Evolutionary conservation across 2,888 invertebrate genomes (phyloP), one percentile per base, ranked within the genome.

Genomic region (Dromius quadrimaculatus): DNA sequence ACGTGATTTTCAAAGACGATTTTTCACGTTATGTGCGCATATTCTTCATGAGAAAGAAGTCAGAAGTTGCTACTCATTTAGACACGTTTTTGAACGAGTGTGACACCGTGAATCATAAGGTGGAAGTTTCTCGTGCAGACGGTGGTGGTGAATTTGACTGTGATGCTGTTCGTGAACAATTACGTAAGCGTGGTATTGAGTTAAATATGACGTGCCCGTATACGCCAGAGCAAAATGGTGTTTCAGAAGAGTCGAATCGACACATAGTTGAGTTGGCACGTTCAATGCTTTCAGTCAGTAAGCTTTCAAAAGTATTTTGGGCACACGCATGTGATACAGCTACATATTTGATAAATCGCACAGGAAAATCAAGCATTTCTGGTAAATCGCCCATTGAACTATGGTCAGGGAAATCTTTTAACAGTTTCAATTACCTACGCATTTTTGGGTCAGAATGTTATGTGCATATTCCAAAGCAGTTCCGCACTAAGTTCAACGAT

Each of bases 401-500:
- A 1, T 72, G 71, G 66, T 13, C 2, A 3, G 69, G 59, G 6
- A 71, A 69, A 61, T 15, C 64, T 1, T 72, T 70, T 47, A 23
- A 72, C 34, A 8, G 70, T 13, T 62, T 72, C 11, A 50, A 72
- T 22, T 62, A 65, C 20, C 36, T 72, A 36, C 50, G 47, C 17
- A 20, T 41, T 17, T 62, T 62, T 22, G 23, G 23, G 3, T 64
- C 32, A 6, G 50, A 47, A 22, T 47, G 47, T 5, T 22, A 47
- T 4, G 54, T 72, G 0, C 50, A 72, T 22, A 23, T 72, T 11
- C 69, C 69, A 17, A 74, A 74, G 47, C 20, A 69, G 13, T 69
- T 57, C 19, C 71, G 77, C 4, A 68, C 61, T 15, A 79, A 78
- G 74, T 76, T 73, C 71, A 77, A 79, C 72, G 59, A 75, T 2